A percentile compares a stretch with the other conserved stretches of the same genome.
Evolutionary conservation across 2,797 vertebrate species (phyloP).

Genomic region (Melanotaenia nigrans): DNA sequence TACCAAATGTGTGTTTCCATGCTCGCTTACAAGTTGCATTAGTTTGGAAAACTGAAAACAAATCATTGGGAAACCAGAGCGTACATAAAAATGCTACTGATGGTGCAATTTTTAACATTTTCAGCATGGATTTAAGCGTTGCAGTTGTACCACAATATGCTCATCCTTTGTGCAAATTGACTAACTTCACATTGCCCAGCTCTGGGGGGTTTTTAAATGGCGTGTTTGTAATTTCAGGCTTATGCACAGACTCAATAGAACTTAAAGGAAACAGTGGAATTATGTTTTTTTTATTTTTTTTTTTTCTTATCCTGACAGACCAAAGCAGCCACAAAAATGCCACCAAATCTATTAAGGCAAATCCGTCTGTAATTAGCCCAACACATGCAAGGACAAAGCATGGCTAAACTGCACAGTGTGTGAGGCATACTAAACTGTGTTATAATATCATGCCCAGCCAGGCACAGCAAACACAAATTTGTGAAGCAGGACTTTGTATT

Average conservation of each 20-base stretch:
- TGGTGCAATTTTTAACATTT: constrained; percentile 36
- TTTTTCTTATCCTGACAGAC: constrained; percentile 52
- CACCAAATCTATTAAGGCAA: constrained; percentile 64
- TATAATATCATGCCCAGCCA: constrained; percentile 51
- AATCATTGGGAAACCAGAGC: constrained; percentile 29
- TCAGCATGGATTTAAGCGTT: constrained; percentile 28
- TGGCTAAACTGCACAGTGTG: constrained; percentile 22
- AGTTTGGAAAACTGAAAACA: constrained; percentile 10
- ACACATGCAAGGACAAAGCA: constrained; percentile 63
- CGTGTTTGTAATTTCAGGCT: constrained; percentile 58
- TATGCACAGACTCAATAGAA: constrained; percentile 44
- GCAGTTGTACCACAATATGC: constrained; percentile 28
- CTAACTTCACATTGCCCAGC: constrained; percentile 46
- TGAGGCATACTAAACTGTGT: constrained; percentile 29
- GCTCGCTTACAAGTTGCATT: constrained; percentile 14
- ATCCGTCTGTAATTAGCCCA: constrained; percentile 61
- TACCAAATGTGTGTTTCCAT: constrained; percentile 24
- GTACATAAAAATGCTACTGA: constrained; percentile 38
- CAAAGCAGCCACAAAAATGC: constrained; percentile 62
- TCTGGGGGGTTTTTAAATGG: constrained; percentile 38
- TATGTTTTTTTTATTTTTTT: constrained; percentile 30
- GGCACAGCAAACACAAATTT: constrained; percentile 63
- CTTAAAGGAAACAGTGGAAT: constrained; percentile 47
- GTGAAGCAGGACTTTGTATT: constrained; percentile 55
- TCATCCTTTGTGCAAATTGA: constrained; percentile 43